Evolutionary conservation across 92 coral and sea anemone genomes (phyloP), one percentile per base, ranked within the genome.

Genomic region (Phenganax stokvisi): DNA sequence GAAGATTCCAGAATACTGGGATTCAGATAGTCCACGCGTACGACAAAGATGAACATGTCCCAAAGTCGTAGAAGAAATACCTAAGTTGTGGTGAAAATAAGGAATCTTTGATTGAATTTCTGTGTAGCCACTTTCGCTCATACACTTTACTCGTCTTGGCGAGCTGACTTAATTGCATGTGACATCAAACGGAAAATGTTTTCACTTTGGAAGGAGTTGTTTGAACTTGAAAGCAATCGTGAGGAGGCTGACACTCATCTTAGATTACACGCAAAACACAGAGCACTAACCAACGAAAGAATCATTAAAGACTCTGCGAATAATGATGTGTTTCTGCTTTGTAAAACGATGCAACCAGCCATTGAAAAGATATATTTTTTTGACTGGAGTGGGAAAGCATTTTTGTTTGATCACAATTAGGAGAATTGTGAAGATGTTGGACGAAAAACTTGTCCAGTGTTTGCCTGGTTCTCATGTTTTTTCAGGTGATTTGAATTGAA

Each of bases 31-130:
- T 84, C 13, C 87, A 84, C 25, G 72, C 64, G 1, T 77, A 16
- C 53, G 51, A 59, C 60, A 75, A 84, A 51, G 77, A 77, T 3
- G 83, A 75, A 74, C 76, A 47, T 30, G 70, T 75, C 17, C 76
- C 87, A 5, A 64, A 75, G 75, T 75, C 62, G 15, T 84, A 83
- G 87, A 84, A 84, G 71, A 84, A 84, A 62, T 66, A 20, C 25
- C 47, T 37, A 5, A 37, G 47, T 5, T 37, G 2, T 1, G 47
- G 47, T 1, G 47, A 37, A 37, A 37, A 37, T 5, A 37, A 37
- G 5, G 47, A 37, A 5, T 37, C 47, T 37, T 37, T 37, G 5
- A 5, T 37, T 1, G 2, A 2, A 37, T 37, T 37, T 37, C 47
- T 37, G 3, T 37, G 47, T 37, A 5, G 5, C 2, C 47, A 37